Conservation (phyloP, 2,888 invertebrate genomes). For the Yponomeuta plumbellus region DNA sequence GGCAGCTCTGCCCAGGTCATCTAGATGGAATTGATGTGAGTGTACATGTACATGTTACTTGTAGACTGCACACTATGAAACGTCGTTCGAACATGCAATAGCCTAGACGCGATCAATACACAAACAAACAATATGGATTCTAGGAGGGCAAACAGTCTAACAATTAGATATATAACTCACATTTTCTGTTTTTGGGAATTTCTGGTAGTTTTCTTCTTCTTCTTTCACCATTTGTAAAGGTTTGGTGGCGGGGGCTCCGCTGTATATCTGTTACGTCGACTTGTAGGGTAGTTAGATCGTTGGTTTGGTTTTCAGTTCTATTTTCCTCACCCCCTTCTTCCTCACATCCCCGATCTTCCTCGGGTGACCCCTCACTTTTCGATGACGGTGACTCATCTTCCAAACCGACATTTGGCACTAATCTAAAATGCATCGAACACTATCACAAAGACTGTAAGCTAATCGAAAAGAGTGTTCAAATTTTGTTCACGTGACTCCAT, state of each 20-base stretch:
- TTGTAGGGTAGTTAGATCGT: slow-evolving; percentile 42
- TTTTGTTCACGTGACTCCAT: neutral
- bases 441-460: neutral
- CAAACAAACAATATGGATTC: slow-evolving; percentile 16
- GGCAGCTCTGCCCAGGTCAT: too few relatives aligned
- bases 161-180: slow-evolving; percentile 19
- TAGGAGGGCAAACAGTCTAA: neutral
- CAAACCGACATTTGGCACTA: slow-evolving; percentile 89
- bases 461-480: neutral
- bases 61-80: neutral
- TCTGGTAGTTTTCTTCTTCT: slow-evolving; percentile 90
- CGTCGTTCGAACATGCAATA: neutral
- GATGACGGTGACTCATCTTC: slow-evolving; percentile 90
- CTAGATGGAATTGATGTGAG: neutral
- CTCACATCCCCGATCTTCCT: slow-evolving; percentile 77
- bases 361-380: slow-evolving; percentile 82
- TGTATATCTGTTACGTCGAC: slow-evolving; percentile 45
- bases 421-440: slow-evolving; percentile 65
- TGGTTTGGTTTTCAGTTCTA: slow-evolving; percentile 17
- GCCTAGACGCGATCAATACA: slow-evolving; percentile 7
- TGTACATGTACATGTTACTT: neutral
- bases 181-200: slow-evolving; percentile 91
- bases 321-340: slow-evolving; percentile 43
- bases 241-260: slow-evolving; percentile 56
- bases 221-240: slow-evolving; percentile 74